Percentiles rank a stretch among this genome's conserved stretches.
phyloP scores from a whole-genome alignment of 2,797 vertebrate genomes.

The Sylvia borin region DNA sequence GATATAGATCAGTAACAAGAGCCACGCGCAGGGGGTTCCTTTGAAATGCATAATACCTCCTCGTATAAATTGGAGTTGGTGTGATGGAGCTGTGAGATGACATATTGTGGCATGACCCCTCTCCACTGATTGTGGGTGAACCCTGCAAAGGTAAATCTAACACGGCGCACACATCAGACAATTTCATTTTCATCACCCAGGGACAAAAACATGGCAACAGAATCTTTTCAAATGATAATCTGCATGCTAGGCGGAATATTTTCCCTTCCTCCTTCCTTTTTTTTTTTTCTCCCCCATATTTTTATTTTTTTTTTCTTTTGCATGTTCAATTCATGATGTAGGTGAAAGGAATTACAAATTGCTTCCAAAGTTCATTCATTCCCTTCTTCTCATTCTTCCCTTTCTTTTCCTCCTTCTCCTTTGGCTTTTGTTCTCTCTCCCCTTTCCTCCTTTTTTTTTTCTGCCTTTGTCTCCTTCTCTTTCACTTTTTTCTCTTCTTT shows the following conservation, averaged over 20 bases:
- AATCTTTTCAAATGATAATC: conserved; percentile 86
- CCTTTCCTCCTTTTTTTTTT: not conserved
- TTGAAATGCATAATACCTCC: conserved; percentile 86
- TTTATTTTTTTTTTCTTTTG: not conserved
- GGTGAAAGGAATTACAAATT: conserved; percentile 57
- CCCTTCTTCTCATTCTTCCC: not conserved
- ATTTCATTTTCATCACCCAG: conserved; percentile 87
- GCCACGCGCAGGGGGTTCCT: conserved; percentile 75
- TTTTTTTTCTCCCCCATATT: not conserved
- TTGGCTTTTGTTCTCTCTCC: conserved; percentile 4
- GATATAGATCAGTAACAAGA: conserved; percentile 86
- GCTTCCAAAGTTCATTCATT: conserved; percentile 65
- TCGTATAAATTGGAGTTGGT: conserved; percentile 83
- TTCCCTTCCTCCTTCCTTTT: not conserved
- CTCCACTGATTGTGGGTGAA: conserved; percentile 79
- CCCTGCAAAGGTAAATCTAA: conserved; percentile 84
- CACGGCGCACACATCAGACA: conserved; percentile 81
- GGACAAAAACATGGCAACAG: conserved; percentile 79
- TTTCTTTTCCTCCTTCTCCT: not conserved
- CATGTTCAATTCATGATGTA: conserved; percentile 45
- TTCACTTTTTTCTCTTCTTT: not conserved
- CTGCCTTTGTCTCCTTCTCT: not conserved
- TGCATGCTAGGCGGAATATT: conserved; percentile 59
- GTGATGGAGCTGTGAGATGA: conserved; percentile 82
- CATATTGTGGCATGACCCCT: conserved; percentile 81